A percentile compares a stretch with the other conserved stretches of the same genome.
Conservation (phyloP, 1,140 invertebrate genomes). For the Orius laevigatus region DNA sequence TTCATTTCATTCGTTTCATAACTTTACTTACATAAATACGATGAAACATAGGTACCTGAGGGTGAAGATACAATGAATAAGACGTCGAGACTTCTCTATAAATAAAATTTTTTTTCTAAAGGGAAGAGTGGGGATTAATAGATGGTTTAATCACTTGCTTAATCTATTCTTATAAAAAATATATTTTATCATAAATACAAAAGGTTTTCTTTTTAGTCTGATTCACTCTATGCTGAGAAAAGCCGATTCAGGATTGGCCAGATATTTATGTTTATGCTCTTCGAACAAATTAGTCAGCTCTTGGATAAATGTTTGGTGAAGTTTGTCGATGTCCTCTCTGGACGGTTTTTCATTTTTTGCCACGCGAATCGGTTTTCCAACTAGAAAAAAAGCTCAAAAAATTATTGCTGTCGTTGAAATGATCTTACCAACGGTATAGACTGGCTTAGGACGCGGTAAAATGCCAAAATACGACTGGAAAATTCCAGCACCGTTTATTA, state of each 20-base stretch:
- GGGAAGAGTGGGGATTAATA: no score
- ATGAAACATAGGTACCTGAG: no score
- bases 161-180: no score
- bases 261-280: conserved; percentile 58
- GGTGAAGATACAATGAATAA: no score
- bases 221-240: conserved; percentile 20
- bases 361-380: conserved; percentile 67
- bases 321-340: conserved; percentile 49
- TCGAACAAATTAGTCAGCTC: conserved; percentile 59
- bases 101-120: no score
- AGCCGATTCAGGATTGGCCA: conserved; percentile 35
- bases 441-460: conserved; percentile 55
- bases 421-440: conserved; percentile 64
- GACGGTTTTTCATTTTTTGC: conserved; percentile 50
- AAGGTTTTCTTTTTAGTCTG: background rate
- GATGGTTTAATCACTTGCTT: no score
- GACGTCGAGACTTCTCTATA: no score
- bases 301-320: conserved; percentile 57
- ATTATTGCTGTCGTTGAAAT: background rate
- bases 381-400: conserved; percentile 35
- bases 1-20: no score
- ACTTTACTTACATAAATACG: no score
- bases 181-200: background rate
- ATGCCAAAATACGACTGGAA: conserved; percentile 79
- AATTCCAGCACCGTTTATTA: conserved; percentile 66